These are phyloP conservation scores for Dendroctonus ponderosae DNA, from an alignment of 1,140 invertebrate genomes.

Conservation along the genomic window DNA sequence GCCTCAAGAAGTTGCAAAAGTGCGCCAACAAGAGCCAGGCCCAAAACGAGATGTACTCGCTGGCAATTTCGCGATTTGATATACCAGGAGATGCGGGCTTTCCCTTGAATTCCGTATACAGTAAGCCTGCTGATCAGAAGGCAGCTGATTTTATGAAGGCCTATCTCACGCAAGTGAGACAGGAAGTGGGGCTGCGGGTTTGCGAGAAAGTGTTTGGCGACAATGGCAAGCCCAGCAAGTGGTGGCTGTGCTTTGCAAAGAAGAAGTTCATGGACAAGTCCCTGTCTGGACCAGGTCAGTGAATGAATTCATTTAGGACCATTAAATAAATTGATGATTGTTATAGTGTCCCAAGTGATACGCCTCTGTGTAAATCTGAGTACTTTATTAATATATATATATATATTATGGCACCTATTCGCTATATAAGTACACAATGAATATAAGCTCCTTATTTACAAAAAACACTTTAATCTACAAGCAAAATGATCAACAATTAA, in stretches of 20 bases:
- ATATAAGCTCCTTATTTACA: too few relatives aligned
- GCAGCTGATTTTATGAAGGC: constrained; percentile 88
- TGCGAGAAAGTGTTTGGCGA: constrained; percentile 90
- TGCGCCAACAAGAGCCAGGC: constrained; percentile 88
- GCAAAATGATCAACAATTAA: too few relatives aligned
- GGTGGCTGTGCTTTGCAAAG: constrained; percentile 99
- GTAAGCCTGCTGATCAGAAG: constrained; percentile 66
- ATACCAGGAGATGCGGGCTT: constrained; percentile 96
- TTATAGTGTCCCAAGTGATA: too few relatives aligned
- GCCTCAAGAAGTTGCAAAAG: constrained; percentile 91
- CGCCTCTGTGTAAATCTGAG: too few relatives aligned
- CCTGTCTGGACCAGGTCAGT: constrained; percentile 77
- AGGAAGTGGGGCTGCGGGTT: constrained; percentile 90
- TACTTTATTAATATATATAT: too few relatives aligned
- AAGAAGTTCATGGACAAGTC: constrained; percentile 99
- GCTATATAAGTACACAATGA: too few relatives aligned
- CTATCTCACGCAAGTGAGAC: constrained; percentile 91
- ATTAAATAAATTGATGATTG: too few relatives aligned
- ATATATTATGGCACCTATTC: too few relatives aligned
- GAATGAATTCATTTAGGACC: constrained; percentile 38
- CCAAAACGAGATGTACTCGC: constrained; percentile 91
- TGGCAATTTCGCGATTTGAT: constrained; percentile 94
- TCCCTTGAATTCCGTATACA: constrained; percentile 95
- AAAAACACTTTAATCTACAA: too few relatives aligned
- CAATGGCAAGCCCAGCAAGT: constrained; percentile 95